These are phyloP conservation scores for Catocala nupta DNA, from an alignment of 2,888 invertebrate genomes.

Conservation along the genomic window DNA sequence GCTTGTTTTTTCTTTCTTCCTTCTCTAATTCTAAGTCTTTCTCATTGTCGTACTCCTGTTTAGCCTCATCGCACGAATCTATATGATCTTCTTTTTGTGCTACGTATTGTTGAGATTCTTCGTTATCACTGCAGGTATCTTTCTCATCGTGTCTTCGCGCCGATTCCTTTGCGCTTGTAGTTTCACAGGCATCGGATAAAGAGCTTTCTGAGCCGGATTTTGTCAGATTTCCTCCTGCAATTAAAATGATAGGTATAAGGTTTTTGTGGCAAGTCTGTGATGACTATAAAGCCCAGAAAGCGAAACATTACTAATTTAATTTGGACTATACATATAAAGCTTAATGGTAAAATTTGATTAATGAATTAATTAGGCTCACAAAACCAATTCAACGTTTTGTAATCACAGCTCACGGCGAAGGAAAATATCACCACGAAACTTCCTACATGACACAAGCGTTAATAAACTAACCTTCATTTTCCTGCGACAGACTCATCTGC, in stretches of 20 bases:
- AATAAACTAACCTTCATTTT: slow-evolving; percentile 85
- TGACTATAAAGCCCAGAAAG: too few relatives aligned
- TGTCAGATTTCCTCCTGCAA: slow-evolving; percentile 77
- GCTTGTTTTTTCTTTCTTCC: slow-evolving; percentile 60
- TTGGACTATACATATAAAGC: too few relatives aligned
- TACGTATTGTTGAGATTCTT: slow-evolving; percentile 67
- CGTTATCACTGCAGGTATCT: slow-evolving; percentile 91
- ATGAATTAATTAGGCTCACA: too few relatives aligned
- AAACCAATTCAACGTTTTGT: too few relatives aligned
- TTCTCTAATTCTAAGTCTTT: slow-evolving; percentile 67
- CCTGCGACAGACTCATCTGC: slow-evolving; percentile 92
- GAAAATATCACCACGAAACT: too few relatives aligned
- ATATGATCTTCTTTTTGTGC: slow-evolving; percentile 59
- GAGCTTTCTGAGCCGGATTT: slow-evolving; percentile 97
- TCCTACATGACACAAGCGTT: background rate
- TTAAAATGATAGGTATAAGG: background rate
- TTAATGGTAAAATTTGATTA: too few relatives aligned
- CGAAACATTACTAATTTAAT: too few relatives aligned
- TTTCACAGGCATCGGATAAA: slow-evolving; percentile 91
- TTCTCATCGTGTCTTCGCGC: slow-evolving; percentile 91
- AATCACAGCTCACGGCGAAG: too few relatives aligned
- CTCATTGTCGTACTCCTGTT: slow-evolving; percentile 73
- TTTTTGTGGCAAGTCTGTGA: too few relatives aligned
- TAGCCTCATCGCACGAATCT: slow-evolving; percentile 76
- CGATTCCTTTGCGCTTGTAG: slow-evolving; percentile 90